Evolutionary conservation across 1,140 invertebrate genomes (phyloP).

Genomic region (Mamestra configurata): DNA sequence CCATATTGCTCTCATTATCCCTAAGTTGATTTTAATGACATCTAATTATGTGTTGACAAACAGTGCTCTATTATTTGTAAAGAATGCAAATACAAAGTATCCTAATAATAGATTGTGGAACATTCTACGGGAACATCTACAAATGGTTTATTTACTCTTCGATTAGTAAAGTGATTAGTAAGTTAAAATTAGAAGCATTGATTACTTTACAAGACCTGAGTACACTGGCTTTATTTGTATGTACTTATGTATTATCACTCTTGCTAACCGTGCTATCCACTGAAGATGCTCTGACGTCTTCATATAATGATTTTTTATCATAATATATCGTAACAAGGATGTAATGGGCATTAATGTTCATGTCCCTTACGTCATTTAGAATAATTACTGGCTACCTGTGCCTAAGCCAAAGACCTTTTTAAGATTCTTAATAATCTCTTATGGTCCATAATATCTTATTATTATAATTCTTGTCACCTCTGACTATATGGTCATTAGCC

Average conservation of each 20-base stretch:
- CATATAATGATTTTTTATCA: not conserved
- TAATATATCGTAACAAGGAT: not conserved
- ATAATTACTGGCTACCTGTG: not conserved
- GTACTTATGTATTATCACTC: not conserved
- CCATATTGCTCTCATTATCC: no score
- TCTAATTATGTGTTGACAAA: no score
- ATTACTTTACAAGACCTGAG: not conserved
- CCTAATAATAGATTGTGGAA: not conserved
- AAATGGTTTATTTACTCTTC: not conserved
- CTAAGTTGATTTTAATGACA: no score
- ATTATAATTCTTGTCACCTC: not conserved
- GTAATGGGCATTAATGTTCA: not conserved
- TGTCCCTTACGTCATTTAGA: not conserved
- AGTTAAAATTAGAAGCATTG: constrained; percentile 24
- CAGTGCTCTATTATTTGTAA: not conserved
- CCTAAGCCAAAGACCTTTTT: not conserved
- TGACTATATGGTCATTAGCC: no score
- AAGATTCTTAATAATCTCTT: not conserved
- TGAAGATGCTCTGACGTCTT: not conserved
- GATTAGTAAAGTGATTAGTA: constrained; percentile 16
- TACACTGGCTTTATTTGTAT: not conserved
- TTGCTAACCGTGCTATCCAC: not conserved
- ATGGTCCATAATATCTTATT: not conserved
- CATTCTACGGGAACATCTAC: not conserved
- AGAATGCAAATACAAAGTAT: not conserved